These are phyloP conservation scores for Lepidocyrtoides sp. DNA, from an alignment of 2,888 invertebrate genomes.

Conservation along the genomic window DNA sequence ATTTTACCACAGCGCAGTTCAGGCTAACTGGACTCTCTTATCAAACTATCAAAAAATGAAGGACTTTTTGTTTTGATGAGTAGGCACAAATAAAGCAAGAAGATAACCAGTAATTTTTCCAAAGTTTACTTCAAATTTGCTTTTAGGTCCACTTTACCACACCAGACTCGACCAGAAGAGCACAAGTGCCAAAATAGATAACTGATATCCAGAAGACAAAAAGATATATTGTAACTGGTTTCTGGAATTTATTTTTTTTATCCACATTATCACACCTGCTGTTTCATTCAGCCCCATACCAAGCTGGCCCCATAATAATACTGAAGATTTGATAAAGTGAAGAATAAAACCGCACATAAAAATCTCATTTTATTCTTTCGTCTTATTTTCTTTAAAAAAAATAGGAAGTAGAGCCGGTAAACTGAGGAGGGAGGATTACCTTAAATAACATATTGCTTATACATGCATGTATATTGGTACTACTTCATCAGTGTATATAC, in stretches of 20 bases:
- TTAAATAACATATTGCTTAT: not conserved
- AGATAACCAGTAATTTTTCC: not conserved
- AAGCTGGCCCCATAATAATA: too few species aligned
- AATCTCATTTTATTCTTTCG: slow-evolving; percentile 17
- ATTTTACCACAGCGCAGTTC: too few species aligned
- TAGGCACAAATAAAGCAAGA: not conserved
- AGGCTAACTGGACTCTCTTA: not conserved
- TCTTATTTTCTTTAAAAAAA: not conserved
- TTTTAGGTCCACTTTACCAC: not conserved
- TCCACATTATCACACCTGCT: slow-evolving; percentile 30
- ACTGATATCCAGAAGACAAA: not conserved
- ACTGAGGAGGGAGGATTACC: not conserved
- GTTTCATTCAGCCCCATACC: slow-evolving; percentile 48
- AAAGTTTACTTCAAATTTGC: not conserved
- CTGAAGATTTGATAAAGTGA: slow-evolving; percentile 2
- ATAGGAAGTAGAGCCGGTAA: slow-evolving; percentile 18
- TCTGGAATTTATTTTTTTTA: not conserved
- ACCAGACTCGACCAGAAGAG: not conserved
- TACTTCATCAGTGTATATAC: too few species aligned
- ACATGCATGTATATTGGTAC: too few species aligned
- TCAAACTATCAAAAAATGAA: slow-evolving; percentile 5
- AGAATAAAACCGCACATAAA: slow-evolving; percentile 26
- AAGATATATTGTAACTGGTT: not conserved
- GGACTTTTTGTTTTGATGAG: slow-evolving; percentile 27
- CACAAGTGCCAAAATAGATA: slow-evolving; percentile 14